Conservation (phyloP, 2,797 vertebrate species). For the Mus caroli region DNA sequence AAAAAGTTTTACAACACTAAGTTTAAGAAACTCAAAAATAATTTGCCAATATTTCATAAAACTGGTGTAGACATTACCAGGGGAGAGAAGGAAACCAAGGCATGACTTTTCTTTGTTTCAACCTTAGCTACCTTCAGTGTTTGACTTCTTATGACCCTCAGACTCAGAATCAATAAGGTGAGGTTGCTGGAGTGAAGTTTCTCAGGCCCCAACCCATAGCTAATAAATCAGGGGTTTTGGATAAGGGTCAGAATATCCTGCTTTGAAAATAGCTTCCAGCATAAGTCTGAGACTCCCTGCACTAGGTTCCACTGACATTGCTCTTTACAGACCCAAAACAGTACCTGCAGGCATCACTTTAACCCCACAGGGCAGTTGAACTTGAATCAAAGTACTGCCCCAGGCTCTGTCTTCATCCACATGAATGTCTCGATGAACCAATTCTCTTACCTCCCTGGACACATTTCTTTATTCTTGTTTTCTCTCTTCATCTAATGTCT, state of each 20-base stretch:
- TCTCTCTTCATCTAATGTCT: neutral
- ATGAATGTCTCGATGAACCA: neutral
- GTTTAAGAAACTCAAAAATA: neutral
- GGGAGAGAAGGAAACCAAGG: neutral
- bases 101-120: neutral
- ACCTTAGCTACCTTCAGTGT: neutral
- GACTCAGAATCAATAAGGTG: neutral
- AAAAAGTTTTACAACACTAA: neutral
- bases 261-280: constrained; percentile 38
- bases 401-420: constrained; percentile 54
- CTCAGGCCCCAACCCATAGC: neutral
- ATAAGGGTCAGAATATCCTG: neutral
- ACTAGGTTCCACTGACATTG: neutral
- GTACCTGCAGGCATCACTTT: constrained; percentile 57
- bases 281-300: neutral
- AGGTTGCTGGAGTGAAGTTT: neutral
- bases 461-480: neutral
- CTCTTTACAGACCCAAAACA: constrained; percentile 22
- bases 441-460: neutral
- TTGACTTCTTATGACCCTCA: constrained; percentile 37
- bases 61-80: neutral
- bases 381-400: constrained; percentile 69
- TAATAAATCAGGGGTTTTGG: constrained; percentile 43
- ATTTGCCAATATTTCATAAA: neutral
- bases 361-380: constrained; percentile 69